A percentile compares a stretch with the other conserved stretches of the same genome.
These are phyloP conservation scores for Pardalotus punctatus DNA, from an alignment of 2,113 vertebrate genomes.

Conservation along the genomic window DNA sequence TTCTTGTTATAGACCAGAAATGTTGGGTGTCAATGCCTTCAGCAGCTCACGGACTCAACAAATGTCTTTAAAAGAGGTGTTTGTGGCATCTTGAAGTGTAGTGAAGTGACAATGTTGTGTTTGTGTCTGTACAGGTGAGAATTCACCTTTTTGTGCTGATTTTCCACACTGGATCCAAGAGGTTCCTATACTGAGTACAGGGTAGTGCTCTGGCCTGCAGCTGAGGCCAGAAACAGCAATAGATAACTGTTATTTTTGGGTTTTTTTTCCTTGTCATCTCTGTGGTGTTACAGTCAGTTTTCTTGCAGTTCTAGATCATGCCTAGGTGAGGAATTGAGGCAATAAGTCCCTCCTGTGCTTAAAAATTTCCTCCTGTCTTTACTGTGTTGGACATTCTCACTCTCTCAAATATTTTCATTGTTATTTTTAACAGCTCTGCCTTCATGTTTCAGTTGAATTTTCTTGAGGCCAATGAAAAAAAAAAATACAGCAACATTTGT, in stretches of 20 bases:
- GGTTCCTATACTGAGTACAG: not conserved
- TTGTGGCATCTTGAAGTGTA: not conserved
- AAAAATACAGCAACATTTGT: not conserved
- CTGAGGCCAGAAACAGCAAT: not conserved
- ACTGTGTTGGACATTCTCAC: accelerated
- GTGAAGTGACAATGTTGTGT: not conserved
- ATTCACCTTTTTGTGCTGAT: not conserved
- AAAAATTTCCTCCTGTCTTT: not conserved
- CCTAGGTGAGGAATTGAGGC: not conserved
- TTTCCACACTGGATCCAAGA: not conserved
- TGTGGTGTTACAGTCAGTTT: not conserved
- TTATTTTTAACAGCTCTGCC: not conserved
- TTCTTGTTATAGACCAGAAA: not conserved
- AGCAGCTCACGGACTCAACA: not conserved
- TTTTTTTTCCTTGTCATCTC: not conserved
- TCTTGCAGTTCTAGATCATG: not conserved
- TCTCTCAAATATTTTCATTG: not conserved
- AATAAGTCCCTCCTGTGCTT: not conserved
- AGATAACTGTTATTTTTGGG: no score
- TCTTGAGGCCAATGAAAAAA: not conserved
- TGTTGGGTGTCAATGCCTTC: not conserved
- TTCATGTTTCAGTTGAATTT: not conserved
- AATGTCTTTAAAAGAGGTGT: not conserved
- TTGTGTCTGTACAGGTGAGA: not conserved
- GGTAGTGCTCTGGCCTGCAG: not conserved